These are phyloP conservation scores for Drosophila pseudotakahashii DNA, from an alignment of 2,888 invertebrate genomes.

Conservation along the genomic window DNA sequence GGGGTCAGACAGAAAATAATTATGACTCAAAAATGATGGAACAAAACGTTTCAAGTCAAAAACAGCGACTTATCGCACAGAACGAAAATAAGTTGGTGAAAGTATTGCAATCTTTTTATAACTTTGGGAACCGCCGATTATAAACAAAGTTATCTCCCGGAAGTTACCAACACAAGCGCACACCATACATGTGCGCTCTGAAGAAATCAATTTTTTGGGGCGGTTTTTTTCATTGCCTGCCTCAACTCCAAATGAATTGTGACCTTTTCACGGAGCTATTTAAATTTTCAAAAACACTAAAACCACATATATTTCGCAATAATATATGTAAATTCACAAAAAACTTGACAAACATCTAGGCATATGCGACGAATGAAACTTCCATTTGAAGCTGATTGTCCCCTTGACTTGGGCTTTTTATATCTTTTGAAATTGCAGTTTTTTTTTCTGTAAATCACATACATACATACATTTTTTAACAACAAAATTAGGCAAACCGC, in stretches of 20 bases:
- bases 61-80: constrained; percentile 53
- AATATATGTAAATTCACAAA: constrained; percentile 8
- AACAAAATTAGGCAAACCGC: constrained; percentile 36
- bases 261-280: background rate
- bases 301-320: constrained; percentile 12
- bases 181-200: constrained; percentile 22
- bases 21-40: constrained; percentile 60
- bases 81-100: constrained; percentile 4
- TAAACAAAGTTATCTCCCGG: constrained; percentile 38
- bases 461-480: constrained; percentile 20
- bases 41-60: constrained; percentile 1
- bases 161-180: constrained; percentile 14
- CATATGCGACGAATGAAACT: background rate
- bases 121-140: constrained; percentile 7
- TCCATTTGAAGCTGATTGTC: background rate
- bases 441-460: background rate
- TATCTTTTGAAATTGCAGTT: background rate
- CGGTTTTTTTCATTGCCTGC: constrained; percentile 37
- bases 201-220: constrained; percentile 64
- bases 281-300: background rate
- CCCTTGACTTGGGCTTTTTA: background rate
- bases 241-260: constrained; percentile 51
- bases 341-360: background rate
- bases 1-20: constrained; percentile 55
- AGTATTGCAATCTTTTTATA: constrained; percentile 31